Conservation (phyloP, 1,140 invertebrate genomes). For the Himalopsyche phryganea region DNA sequence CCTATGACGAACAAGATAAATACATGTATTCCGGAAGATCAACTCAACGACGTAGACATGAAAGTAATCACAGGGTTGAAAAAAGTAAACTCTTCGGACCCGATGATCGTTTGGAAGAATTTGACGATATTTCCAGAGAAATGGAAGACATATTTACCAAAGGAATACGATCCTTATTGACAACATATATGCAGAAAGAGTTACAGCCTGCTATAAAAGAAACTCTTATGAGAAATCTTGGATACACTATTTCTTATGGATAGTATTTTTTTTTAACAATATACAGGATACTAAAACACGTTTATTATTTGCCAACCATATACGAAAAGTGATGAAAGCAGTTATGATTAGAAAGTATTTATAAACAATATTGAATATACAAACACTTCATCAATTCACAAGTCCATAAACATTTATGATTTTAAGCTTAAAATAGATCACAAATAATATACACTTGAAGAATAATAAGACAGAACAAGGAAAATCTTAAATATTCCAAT, state of each 20-base stretch:
- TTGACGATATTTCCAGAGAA: slow-evolving; percentile 66
- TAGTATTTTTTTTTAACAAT: slow-evolving; percentile 25
- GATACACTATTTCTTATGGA: slow-evolving; percentile 80
- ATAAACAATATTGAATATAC: too few relatives aligned
- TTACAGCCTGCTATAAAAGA: slow-evolving; percentile 79
- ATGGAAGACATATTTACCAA: slow-evolving; percentile 80
- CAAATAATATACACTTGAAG: too few relatives aligned
- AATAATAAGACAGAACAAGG: too few relatives aligned
- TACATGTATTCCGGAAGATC: slow-evolving; percentile 42
- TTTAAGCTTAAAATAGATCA: too few relatives aligned
- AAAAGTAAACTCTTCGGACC: slow-evolving; percentile 46
- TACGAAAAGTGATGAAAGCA: too few relatives aligned
- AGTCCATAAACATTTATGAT: too few relatives aligned
- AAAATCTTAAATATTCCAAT: too few relatives aligned
- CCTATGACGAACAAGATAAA: slow-evolving; percentile 34
- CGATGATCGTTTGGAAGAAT: slow-evolving; percentile 50
- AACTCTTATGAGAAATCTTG: slow-evolving; percentile 79
- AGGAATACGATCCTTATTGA: slow-evolving; percentile 72
- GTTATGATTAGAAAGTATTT: too few relatives aligned
- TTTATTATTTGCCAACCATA: too few relatives aligned
- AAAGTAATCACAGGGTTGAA: slow-evolving; percentile 39
- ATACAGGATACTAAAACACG: too few relatives aligned
- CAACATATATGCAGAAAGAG: slow-evolving; percentile 77
- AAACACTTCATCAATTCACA: too few relatives aligned
- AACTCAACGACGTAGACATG: slow-evolving; percentile 44